Conservation (phyloP, 2,888 invertebrate species). For the Zygogramma bicolorata region DNA sequence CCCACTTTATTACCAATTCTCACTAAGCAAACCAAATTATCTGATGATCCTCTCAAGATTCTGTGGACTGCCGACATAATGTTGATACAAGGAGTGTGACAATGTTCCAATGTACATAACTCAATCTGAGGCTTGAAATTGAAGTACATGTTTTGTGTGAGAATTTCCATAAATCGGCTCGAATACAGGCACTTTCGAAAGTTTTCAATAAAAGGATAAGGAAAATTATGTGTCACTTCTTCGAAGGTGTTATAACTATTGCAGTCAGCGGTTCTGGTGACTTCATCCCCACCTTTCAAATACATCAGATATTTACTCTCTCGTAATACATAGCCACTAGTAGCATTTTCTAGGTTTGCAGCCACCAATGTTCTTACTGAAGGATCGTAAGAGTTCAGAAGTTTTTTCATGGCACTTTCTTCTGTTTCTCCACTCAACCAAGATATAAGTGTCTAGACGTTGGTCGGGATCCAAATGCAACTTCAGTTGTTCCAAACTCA, state of each 20-base stretch:
- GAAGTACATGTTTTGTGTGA: constrained; percentile 74
- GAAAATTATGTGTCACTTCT: constrained; percentile 73
- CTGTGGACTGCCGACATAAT: constrained; percentile 73
- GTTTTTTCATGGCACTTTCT: constrained; percentile 77
- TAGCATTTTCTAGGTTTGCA: constrained; percentile 72
- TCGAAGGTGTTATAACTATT: constrained; percentile 24
- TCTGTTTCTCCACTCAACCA: constrained; percentile 82
- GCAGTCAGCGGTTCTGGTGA: constrained; percentile 22
- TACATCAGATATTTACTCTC: constrained; percentile 73
- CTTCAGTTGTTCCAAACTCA: constrained; percentile 21
- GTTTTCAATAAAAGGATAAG: constrained; percentile 63
- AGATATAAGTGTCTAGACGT: constrained; percentile 76
- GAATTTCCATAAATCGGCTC: constrained; percentile 76
- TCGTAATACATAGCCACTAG: constrained; percentile 74
- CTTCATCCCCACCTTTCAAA: constrained; percentile 62
- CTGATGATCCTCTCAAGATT: constrained; percentile 54
- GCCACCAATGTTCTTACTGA: constrained; percentile 69
- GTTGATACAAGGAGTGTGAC: constrained; percentile 72
- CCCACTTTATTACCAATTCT: constrained; percentile 54
- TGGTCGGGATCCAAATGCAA: constrained; percentile 83
- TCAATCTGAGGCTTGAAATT: constrained; percentile 78
- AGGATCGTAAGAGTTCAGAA: constrained; percentile 74
- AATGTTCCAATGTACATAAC: constrained; percentile 73
- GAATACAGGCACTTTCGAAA: constrained; percentile 75
- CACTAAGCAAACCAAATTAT: constrained; percentile 58